phyloP scores from a whole-genome alignment of 2,113 vertebrate genomes.

The Patagioenas fasciata region DNA sequence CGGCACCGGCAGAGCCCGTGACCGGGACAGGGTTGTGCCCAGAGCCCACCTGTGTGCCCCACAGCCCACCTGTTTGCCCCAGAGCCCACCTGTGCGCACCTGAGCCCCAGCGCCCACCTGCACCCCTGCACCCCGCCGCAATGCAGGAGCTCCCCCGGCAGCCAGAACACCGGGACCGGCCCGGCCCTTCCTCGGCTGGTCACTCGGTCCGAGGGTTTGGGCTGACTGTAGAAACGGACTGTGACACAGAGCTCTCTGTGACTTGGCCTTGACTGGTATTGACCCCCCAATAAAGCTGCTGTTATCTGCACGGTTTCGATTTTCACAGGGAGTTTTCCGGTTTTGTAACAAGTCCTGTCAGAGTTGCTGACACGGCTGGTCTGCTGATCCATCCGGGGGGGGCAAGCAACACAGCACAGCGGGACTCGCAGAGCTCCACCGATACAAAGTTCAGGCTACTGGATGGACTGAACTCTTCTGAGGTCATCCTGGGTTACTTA shows the following conservation, averaged over 20 bases:
- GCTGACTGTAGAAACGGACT: rapidly evolving
- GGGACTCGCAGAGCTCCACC: background rate
- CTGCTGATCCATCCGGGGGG: background rate
- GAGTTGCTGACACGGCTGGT: background rate
- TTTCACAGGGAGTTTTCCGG: background rate
- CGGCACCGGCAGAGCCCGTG: background rate
- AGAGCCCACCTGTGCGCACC: no score
- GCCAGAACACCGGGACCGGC: background rate
- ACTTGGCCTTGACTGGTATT: background rate
- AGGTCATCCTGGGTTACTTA: background rate
- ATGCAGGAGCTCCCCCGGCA: no score
- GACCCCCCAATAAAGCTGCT: background rate
- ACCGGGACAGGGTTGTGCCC: no score
- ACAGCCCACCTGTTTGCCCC: no score
- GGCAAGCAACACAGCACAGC: background rate
- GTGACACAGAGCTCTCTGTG: background rate
- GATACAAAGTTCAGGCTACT: rapidly evolving
- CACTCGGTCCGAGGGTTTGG: rapidly evolving
- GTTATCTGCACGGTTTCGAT: background rate
- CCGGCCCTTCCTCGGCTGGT: background rate
- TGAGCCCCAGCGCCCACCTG: no score
- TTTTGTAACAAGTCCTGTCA: background rate
- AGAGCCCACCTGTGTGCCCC: background rate
- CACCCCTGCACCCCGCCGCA: no score
- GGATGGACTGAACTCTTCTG: background rate